Evolutionary conservation across 2,113 vertebrate genomes (phyloP), one percentile per base, ranked within the genome.

Genomic region (Lota lota): DNA sequence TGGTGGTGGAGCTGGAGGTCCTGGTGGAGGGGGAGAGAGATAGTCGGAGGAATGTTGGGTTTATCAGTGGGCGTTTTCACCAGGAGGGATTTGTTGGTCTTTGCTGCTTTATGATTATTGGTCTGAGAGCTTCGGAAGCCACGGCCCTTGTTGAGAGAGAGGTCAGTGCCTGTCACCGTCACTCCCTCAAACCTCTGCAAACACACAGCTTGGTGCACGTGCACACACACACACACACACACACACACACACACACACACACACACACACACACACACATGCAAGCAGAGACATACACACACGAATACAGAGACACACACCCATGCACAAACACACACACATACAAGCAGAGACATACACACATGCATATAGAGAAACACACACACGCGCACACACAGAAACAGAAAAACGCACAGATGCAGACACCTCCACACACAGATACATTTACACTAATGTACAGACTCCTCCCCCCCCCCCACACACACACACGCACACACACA

Each of bases 21-120:
- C 6, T 10, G 36, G 36, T 40, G 36, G 7, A 40, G 36, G 36
- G 5, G 36, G 36, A 40, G 36, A 24, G 36, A 40, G 36, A 5
- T 40, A n/a, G 15, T 4, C n/a, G 73, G 61, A 80, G 65, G 24
- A 64, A 16, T 51, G 57, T 22, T 14, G 70, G 71, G 36, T 76
- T 76, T 76, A 69, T 80, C 62, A 66, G 78, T 69, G 81, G 69
- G 80, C 6, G 60, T 83, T 70, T 53, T 79, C 82, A 63, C 68
- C 69, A 73, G 63, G 67, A 28, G 22, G 75, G 83, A 85, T 86
- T 84, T 88, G 80, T 88, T 83, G 74, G 79, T 77, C 79, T 86
- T 84, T 71, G 63, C 57, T 81, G 70, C 73, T 82, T 85, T 83
- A 80, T 79, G 84, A 87, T 80, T 83, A 80, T 86, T 80, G 75